Conservation (phyloP, 2,888 invertebrate species). For the Lepetodrilus schrolli region DNA sequence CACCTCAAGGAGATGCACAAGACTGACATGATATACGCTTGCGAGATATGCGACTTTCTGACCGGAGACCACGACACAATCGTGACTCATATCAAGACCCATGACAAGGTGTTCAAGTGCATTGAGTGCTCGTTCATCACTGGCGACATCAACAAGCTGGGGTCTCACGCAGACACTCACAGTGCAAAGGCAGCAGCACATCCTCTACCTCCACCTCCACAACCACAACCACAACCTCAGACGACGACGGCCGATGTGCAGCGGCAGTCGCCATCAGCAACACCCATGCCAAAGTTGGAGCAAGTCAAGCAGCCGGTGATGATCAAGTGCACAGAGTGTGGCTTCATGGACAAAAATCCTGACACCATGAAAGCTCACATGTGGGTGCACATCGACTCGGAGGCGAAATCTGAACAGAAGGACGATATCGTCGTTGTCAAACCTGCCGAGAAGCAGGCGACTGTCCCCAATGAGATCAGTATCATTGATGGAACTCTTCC, state of each 20-base stretch:
- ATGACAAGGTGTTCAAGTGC: conserved; percentile 39
- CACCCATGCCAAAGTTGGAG: not conserved
- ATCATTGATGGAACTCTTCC: conserved; percentile 40
- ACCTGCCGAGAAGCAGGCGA: not conserved
- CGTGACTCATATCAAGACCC: conserved; percentile 52
- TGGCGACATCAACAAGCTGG: conserved; percentile 10
- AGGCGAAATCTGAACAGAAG: not conserved
- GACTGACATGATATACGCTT: conserved; percentile 63
- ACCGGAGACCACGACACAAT: conserved; percentile 56
- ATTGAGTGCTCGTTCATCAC: conserved; percentile 34
- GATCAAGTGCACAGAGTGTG: conserved; percentile 72
- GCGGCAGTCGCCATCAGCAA: not conserved
- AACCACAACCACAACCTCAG: not conserved
- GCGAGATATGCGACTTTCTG: conserved; percentile 66
- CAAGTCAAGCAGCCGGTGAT: conserved; percentile 44
- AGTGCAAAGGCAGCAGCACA: not conserved
- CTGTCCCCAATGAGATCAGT: conserved; percentile 38
- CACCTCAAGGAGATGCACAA: conserved; percentile 61
- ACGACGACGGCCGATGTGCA: too few relatives aligned
- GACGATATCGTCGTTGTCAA: conserved; percentile 1
- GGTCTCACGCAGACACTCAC: conserved; percentile 17
- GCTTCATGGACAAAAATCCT: conserved; percentile 63
- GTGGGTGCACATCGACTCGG: conserved; percentile 58
- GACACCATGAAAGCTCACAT: conserved; percentile 66
- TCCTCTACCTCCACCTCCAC: not conserved